Conservation (phyloP, 1,140 invertebrate genomes). For the Drosophila prosaltans region DNA sequence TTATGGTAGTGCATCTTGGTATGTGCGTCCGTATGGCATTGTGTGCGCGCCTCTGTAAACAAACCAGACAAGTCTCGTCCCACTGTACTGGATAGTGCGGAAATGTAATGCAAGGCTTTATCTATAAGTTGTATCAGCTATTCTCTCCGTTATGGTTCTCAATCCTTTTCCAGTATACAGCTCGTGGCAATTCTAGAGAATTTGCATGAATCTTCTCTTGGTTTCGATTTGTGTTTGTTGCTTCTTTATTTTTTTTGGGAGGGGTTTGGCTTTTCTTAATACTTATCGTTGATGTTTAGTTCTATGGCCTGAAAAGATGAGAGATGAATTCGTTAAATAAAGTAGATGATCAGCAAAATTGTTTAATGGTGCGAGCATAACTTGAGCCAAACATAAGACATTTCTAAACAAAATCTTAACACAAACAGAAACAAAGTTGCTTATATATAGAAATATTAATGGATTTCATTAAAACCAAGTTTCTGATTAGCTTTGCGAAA, state of each 20-base stretch:
- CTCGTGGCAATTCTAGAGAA: slow-evolving; percentile 51
- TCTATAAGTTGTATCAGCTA: slow-evolving; percentile 60
- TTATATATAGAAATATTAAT: too few species aligned
- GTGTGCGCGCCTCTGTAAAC: slow-evolving; percentile 29
- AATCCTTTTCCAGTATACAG: slow-evolving; percentile 10
- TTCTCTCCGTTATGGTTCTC: slow-evolving; percentile 24
- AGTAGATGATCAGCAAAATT: slow-evolving; percentile 49
- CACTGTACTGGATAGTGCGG: slow-evolving; percentile 64
- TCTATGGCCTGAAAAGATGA: slow-evolving; percentile 48
- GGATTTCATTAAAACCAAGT: too few species aligned
- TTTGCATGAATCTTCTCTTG: slow-evolving; percentile 66
- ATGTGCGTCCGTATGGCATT: slow-evolving; percentile 20
- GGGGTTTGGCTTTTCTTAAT: slow-evolving; percentile 5
- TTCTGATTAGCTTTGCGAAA: too few species aligned
- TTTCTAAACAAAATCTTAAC: too few species aligned
- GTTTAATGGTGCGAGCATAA: slow-evolving; percentile 36
- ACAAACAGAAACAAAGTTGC: too few species aligned
- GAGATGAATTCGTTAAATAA: slow-evolving; percentile 26
- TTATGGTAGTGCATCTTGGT: neutral
- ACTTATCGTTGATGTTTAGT: slow-evolving; percentile 3
- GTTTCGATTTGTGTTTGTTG: slow-evolving; percentile 42
- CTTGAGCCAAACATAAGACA: too few species aligned
- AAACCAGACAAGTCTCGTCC: slow-evolving; percentile 58
- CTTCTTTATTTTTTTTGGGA: slow-evolving; percentile 18
- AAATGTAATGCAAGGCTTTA: slow-evolving; percentile 60